Percentiles rank a stretch among this genome's conserved stretches.
Conservation (phyloP, 2,113 vertebrate species). For the Oriolus oriolus region DNA sequence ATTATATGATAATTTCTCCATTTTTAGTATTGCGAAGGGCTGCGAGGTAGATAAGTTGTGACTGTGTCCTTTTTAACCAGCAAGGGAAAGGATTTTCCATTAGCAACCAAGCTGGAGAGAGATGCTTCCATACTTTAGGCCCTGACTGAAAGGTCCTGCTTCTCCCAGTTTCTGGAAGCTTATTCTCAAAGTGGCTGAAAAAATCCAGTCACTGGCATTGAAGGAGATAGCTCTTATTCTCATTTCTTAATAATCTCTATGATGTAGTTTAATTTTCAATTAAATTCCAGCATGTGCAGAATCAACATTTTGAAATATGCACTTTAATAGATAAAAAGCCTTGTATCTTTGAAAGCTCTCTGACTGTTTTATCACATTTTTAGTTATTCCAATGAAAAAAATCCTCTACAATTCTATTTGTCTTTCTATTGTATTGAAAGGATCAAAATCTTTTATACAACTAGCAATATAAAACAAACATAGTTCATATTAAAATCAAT, state of each 20-base stretch:
- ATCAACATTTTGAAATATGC: not conserved
- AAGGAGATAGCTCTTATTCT: not conserved
- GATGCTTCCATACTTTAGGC: not conserved
- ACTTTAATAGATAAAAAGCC: not conserved
- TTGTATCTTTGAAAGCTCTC: not conserved
- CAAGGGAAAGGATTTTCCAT: not conserved
- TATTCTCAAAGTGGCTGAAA: not conserved
- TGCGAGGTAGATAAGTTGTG: not conserved
- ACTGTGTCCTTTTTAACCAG: not conserved
- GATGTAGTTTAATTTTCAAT: not conserved
- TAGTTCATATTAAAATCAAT: conserved; percentile 50
- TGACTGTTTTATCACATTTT: not conserved
- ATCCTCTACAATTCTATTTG: not conserved
- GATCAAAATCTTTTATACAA: not conserved
- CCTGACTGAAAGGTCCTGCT: not conserved
- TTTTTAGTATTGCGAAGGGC: not conserved
- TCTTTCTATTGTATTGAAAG: not conserved
- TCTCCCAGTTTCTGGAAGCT: not conserved
- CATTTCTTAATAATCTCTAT: not conserved
- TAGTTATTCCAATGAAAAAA: not conserved
- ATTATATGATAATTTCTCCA: not conserved
- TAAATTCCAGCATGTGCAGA: not conserved
- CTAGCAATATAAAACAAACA: not conserved
- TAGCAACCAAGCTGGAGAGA: not conserved
- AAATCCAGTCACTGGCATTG: not conserved